A percentile compares a stretch with the other conserved stretches of the same genome.
Conservation (phyloP, 2,888 invertebrate species). For the Drosophila nr. fundita region DNA sequence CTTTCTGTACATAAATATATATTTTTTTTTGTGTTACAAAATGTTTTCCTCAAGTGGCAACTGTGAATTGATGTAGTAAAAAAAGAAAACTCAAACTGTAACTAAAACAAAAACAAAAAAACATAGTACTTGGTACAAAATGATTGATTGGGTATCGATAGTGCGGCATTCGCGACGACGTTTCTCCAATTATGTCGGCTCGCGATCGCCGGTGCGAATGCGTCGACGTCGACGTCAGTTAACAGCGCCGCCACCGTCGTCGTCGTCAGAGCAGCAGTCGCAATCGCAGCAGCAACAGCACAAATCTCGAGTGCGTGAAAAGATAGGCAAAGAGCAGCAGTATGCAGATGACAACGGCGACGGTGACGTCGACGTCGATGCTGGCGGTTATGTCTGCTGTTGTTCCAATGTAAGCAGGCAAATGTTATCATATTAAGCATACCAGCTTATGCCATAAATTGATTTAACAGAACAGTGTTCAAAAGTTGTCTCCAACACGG, state of each 20-base stretch:
- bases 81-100: neutral
- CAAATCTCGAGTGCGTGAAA: constrained; percentile 57
- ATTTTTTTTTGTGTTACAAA: neutral
- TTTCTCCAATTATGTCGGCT: constrained; percentile 90
- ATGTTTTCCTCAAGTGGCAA: constrained; percentile 1
- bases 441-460: neutral
- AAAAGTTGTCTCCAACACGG: neutral
- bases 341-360: constrained; percentile 34
- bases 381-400: constrained; percentile 79
- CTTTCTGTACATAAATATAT: neutral
- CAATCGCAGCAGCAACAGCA: constrained; percentile 49
- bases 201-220: constrained; percentile 88
- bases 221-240: constrained; percentile 85
- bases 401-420: constrained; percentile 80
- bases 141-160: constrained; percentile 93
- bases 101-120: constrained; percentile 7
- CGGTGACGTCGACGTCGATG: constrained; percentile 34
- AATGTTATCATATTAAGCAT: neutral
- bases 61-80: neutral
- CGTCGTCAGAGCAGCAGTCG: constrained; percentile 34
- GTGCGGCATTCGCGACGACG: constrained; percentile 90
- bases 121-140: constrained; percentile 71
- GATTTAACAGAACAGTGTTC: neutral
- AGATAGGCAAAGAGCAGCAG: constrained; percentile 39
- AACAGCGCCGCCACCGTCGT: constrained; percentile 72